Evolutionary conservation across 2,888 invertebrate species (phyloP).

Genomic region (Magallana nippona): DNA sequence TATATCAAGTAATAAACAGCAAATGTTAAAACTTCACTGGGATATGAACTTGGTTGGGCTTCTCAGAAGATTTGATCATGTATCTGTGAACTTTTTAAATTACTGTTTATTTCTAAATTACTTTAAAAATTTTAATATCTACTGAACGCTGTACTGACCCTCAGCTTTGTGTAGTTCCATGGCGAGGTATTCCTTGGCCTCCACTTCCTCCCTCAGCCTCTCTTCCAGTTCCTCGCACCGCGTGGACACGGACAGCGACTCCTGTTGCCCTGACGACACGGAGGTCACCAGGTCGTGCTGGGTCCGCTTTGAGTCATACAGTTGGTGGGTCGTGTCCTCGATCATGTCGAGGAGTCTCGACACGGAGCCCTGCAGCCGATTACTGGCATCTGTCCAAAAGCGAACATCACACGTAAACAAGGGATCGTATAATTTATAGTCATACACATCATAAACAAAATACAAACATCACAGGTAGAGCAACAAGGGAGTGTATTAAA

Average conservation of each 20-base stretch:
- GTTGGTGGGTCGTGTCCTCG: slow-evolving; percentile 70
- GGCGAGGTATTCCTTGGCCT: slow-evolving; percentile 77
- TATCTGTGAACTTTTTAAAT: no score
- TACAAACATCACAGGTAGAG: background rate
- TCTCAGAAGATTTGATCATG: no score
- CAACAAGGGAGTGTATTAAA: background rate
- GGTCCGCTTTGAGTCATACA: slow-evolving; percentile 69
- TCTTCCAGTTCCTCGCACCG: slow-evolving; percentile 71
- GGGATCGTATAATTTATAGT: no score
- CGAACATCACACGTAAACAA: no score
- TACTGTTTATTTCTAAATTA: no score
- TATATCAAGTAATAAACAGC: no score
- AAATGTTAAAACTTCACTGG: no score
- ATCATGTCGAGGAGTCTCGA: slow-evolving; percentile 75
- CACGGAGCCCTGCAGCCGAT: slow-evolving; percentile 73
- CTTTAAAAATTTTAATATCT: no score
- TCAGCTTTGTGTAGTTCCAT: slow-evolving; percentile 78
- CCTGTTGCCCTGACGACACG: slow-evolving; percentile 63
- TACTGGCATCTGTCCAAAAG: slow-evolving; percentile 67
- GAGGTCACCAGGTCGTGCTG: slow-evolving; percentile 71
- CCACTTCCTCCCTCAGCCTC: slow-evolving; percentile 69
- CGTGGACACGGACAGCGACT: slow-evolving; percentile 61
- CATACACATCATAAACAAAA: no score
- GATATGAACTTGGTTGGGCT: no score
- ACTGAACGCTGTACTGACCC: slow-evolving; percentile 64